phyloP scores from a whole-genome alignment of 2,888 invertebrate species.

The Ferrisia virgata region DNA sequence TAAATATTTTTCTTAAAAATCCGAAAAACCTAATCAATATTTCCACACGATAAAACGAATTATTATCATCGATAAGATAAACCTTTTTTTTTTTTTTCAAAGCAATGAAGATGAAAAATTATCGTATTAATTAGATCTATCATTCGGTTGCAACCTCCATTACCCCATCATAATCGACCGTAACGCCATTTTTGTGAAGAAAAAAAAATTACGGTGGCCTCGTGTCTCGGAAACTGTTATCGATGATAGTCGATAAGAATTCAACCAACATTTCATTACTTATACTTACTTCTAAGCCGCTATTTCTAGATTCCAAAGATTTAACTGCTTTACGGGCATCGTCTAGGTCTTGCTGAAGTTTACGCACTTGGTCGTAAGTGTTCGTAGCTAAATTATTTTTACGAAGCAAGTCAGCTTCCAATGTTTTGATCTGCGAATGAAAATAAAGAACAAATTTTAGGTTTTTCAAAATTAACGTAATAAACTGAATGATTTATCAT shows the following conservation, averaged over 20 bases:
- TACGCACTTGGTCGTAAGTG: slow-evolving; percentile 39
- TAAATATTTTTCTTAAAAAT: not conserved
- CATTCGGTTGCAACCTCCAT: not conserved
- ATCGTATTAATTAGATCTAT: not conserved
- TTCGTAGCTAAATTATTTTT: slow-evolving; percentile 34
- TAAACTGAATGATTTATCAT: not conserved
- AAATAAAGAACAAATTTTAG: not conserved
- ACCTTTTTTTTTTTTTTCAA: not conserved
- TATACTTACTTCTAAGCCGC: slow-evolving; percentile 37
- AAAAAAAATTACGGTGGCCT: not conserved
- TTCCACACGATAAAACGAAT: not conserved
- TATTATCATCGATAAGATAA: not conserved
- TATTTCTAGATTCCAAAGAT: slow-evolving; percentile 31
- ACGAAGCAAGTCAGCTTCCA: slow-evolving; percentile 34
- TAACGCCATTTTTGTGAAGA: not conserved
- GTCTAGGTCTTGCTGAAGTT: slow-evolving; percentile 25
- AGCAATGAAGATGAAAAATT: not conserved
- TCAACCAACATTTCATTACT: not conserved
- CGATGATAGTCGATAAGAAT: not conserved
- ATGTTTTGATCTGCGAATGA: slow-evolving; percentile 25
- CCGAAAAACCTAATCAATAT: not conserved
- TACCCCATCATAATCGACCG: not conserved
- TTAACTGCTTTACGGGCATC: slow-evolving; percentile 31
- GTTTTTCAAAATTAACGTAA: not conserved
- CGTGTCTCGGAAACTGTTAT: not conserved